phyloP scores from a whole-genome alignment of 2,797 vertebrate genomes.

The Columba guinea region DNA sequence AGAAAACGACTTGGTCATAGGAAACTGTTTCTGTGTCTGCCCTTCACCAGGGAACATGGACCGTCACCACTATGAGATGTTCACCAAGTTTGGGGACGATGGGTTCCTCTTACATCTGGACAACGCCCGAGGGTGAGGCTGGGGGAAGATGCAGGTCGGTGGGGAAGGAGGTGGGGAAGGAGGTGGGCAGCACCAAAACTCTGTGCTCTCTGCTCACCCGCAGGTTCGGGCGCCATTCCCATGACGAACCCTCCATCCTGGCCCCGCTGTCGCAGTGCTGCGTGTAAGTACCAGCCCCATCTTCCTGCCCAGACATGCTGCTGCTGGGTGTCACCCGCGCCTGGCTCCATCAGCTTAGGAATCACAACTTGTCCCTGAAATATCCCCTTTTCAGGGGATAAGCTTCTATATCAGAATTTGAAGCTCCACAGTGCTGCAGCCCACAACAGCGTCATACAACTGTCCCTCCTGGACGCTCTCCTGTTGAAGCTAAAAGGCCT shows the following conservation, averaged over 20 bases:
- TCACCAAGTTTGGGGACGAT: constrained; percentile 93
- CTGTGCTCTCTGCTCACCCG: background rate
- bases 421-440: background rate
- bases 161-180: background rate
- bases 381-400: background rate
- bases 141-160: accelerated
- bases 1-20: background rate
- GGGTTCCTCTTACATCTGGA: constrained; percentile 94
- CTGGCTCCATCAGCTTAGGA: background rate
- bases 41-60: constrained; percentile 92
- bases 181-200: background rate
- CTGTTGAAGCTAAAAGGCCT: background rate
- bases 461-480: background rate
- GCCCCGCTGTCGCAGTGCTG: constrained; percentile 93
- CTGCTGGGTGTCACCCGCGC: background rate
- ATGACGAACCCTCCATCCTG: constrained; percentile 91
- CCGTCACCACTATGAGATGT: constrained; percentile 96
- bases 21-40: background rate
- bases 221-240: constrained; percentile 92
- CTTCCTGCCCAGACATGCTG: accelerated
- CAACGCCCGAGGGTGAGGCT: constrained; percentile 92
- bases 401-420: background rate
- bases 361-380: background rate
- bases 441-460: accelerated
- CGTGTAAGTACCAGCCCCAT: constrained; percentile 80